These are phyloP conservation scores for Caranx ignobilis DNA, from an alignment of 2,113 vertebrate genomes.

Conservation along the genomic window DNA sequence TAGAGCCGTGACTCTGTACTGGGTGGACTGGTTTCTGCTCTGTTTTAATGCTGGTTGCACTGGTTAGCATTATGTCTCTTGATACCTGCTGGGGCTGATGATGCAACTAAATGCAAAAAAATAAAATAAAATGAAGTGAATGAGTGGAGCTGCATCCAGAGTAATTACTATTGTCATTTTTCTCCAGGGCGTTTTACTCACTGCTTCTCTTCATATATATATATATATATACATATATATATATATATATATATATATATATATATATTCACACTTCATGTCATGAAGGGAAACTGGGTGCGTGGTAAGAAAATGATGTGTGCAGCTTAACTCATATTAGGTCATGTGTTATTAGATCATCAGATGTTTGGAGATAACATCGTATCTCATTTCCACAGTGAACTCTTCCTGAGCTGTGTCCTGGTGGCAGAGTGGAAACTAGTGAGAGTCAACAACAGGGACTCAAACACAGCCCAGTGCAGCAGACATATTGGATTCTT, in stretches of 20 bases:
- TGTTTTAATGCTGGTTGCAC: constrained; percentile 5
- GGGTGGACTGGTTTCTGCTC: not conserved
- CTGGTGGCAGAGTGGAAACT: too few relatives aligned
- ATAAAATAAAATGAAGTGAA: not conserved
- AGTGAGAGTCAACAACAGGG: too few relatives aligned
- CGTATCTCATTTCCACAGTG: not conserved
- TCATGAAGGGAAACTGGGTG: not conserved
- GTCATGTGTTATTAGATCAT: not conserved
- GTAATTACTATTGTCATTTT: constrained; percentile 3
- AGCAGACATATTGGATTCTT: too few relatives aligned
- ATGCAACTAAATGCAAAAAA: constrained; percentile 51
- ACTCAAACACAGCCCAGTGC: too few relatives aligned
- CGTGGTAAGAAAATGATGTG: not conserved
- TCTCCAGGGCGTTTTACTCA: too few relatives aligned
- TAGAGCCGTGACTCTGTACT: not conserved
- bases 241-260: not conserved
- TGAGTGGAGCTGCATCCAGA: constrained; percentile 9
- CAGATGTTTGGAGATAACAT: not conserved
- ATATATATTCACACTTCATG: not conserved
- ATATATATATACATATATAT: too few relatives aligned
- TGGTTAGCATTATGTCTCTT: constrained; percentile 23
- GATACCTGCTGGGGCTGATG: constrained; percentile 18
- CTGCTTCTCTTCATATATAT: too few relatives aligned
- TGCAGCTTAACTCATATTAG: not conserved
- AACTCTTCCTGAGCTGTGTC: not conserved